A percentile compares a stretch with the other conserved stretches of the same genome.
Evolutionary conservation across 2,888 invertebrate species (phyloP).

Genomic region (Rotaria sp.): DNA sequence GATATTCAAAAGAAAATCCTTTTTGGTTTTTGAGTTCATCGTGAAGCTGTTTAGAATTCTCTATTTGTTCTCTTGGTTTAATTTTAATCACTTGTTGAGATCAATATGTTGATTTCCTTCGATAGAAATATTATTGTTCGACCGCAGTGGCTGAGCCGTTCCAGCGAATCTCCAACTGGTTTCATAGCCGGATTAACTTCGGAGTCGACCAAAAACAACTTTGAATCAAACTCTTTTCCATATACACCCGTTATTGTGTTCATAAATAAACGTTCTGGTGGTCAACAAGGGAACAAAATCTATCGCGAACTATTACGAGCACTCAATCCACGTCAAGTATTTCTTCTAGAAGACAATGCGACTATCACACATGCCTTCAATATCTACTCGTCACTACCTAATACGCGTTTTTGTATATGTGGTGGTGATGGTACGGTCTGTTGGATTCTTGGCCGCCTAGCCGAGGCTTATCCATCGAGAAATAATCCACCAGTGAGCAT

Average conservation of each 20-base stretch:
- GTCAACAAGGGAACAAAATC: slow-evolving; percentile 89
- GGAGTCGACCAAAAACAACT: background rate
- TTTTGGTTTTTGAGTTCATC: no score
- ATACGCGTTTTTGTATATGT: slow-evolving; percentile 82
- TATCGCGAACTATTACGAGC: slow-evolving; percentile 95
- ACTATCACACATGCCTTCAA: slow-evolving; percentile 65
- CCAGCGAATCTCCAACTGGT: background rate
- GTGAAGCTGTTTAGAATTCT: background rate
- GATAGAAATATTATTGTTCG: background rate
- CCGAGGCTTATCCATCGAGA: background rate
- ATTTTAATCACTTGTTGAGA: background rate
- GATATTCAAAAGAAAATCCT: no score
- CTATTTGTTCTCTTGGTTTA: no score
- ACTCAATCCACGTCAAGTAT: slow-evolving; percentile 87
- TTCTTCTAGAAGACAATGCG: slow-evolving; percentile 53
- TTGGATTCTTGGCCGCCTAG: slow-evolving; percentile 75
- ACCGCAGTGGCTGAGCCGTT: background rate
- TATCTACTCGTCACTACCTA: slow-evolving; percentile 83
- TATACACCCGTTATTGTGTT: slow-evolving; percentile 67
- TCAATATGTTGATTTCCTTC: background rate
- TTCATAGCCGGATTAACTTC: background rate
- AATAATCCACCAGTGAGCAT: slow-evolving; percentile 74
- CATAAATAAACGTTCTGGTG: slow-evolving; percentile 95
- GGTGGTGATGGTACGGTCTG: slow-evolving; percentile 91
- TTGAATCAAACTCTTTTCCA: background rate